Percentiles rank a stretch among this genome's conserved stretches.
These are phyloP conservation scores for Stichodactyla helianthus DNA, from an alignment of 64 coral and sea anemone genomes.

Conservation along the genomic window DNA sequence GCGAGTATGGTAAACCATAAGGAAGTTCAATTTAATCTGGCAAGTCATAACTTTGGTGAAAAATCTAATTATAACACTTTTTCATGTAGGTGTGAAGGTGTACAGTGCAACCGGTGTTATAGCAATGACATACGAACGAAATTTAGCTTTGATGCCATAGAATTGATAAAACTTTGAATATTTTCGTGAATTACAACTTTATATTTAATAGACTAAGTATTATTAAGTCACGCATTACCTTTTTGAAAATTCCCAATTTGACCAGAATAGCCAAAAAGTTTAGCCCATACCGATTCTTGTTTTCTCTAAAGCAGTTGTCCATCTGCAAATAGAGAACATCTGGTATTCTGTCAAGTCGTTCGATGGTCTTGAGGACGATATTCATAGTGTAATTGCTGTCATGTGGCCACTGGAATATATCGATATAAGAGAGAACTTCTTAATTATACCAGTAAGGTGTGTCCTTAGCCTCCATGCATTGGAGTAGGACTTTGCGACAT, in stretches of 20 bases:
- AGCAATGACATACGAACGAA: too few relatives aligned
- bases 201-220: too few relatives aligned
- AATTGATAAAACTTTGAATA: too few relatives aligned
- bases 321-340: slow-evolving; percentile 29
- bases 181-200: too few relatives aligned
- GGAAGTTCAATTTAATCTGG: too few relatives aligned
- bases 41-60: too few relatives aligned
- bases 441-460: slow-evolving; percentile 32
- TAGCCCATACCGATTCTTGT: slow-evolving; percentile 32
- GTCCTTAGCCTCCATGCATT: slow-evolving; percentile 26
- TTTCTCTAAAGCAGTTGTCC: slow-evolving; percentile 44
- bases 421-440: slow-evolving; percentile 7
- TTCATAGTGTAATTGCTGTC: slow-evolving; percentile 14
- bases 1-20: too few relatives aligned
- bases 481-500: slow-evolving; percentile 10
- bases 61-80: too few relatives aligned
- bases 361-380: neutral
- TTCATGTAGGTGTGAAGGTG: too few relatives aligned
- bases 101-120: too few relatives aligned
- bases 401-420: slow-evolving; percentile 35
- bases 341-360: slow-evolving; percentile 3
- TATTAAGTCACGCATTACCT: neutral
- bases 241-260: slow-evolving; percentile 16
- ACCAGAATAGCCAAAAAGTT: slow-evolving; percentile 28
- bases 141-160: too few relatives aligned